Percentiles rank a stretch among this genome's conserved stretches.
Evolutionary conservation across 2,888 invertebrate species (phyloP).

Genomic region (Acronicta alni): DNA sequence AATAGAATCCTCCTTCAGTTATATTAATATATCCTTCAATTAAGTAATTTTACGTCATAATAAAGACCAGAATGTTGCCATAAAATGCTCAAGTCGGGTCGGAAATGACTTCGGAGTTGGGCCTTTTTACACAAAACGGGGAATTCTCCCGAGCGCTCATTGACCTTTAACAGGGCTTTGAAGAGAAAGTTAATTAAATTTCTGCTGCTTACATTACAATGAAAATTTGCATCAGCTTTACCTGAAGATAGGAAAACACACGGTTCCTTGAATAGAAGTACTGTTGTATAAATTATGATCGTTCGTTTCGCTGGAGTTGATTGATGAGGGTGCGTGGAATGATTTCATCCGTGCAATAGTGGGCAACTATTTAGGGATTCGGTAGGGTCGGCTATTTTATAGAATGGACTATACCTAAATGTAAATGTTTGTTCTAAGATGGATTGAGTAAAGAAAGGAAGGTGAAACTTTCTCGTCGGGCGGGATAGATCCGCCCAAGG

Average conservation of each 20-base stretch:
- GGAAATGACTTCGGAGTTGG: conserved; percentile 73
- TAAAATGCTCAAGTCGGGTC: conserved; percentile 72
- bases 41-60: conserved; percentile 75
- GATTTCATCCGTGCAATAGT: conserved; percentile 46
- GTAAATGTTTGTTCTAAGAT: conserved; percentile 46
- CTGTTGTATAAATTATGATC: conserved; percentile 54
- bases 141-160: conserved; percentile 73
- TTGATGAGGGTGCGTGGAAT: conserved; percentile 57
- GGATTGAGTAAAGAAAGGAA: conserved; percentile 22
- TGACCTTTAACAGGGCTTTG: conserved; percentile 79
- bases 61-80: conserved; percentile 70
- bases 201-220: conserved; percentile 81
- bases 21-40: conserved; percentile 72
- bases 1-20: conserved; percentile 54
- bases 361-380: conserved; percentile 43
- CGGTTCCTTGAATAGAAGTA: conserved; percentile 34
- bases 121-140: conserved; percentile 77
- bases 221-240: conserved; percentile 75
- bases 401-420: conserved; percentile 39
- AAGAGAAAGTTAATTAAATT: conserved; percentile 85
- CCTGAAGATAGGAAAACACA: conserved; percentile 59
- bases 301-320: conserved; percentile 49
- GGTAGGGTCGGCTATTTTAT: conserved; percentile 29
- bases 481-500: not conserved
- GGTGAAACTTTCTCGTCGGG: conserved; percentile 11